Percentiles rank a stretch among this genome's conserved stretches.
Evolutionary conservation across 1,140 invertebrate species (phyloP).

Genomic region (Teleogryllus occipitalis): DNA sequence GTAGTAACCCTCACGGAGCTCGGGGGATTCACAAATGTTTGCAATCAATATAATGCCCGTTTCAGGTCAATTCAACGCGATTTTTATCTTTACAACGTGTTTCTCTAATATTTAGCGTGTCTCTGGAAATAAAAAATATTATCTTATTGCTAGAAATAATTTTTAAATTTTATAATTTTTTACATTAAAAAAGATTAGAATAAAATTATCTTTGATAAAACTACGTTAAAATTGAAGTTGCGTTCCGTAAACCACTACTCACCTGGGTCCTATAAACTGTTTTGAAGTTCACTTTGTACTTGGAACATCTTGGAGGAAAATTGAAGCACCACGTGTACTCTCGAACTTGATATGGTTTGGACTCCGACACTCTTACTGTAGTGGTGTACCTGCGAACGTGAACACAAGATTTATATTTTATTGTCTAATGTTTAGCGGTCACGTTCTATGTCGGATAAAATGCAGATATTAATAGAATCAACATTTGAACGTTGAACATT

Average conservation of each 20-base stretch:
- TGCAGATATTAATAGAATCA: too few species aligned
- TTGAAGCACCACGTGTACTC: conserved; percentile 74
- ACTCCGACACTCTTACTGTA: conserved; percentile 62
- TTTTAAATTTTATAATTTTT: neutral
- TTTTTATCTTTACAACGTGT: too few species aligned
- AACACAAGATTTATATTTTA: neutral
- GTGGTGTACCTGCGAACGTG: conserved; percentile 53
- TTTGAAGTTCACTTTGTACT: conserved; percentile 68
- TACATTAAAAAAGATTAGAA: too few species aligned
- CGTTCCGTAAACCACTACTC: neutral
- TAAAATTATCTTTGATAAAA: too few species aligned
- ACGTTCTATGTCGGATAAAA: too few species aligned
- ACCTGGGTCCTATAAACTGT: conserved; percentile 60
- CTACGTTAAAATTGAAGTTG: neutral
- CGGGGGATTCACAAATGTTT: too few species aligned
- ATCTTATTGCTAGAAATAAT: neutral
- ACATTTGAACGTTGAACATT: too few species aligned
- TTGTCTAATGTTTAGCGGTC: too few species aligned
- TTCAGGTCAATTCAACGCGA: too few species aligned
- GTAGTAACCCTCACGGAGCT: too few species aligned
- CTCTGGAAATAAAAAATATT: neutral
- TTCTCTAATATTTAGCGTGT: neutral
- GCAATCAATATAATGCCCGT: too few species aligned
- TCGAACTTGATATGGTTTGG: conserved; percentile 70
- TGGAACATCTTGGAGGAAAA: conserved; percentile 75